Base-by-base conservation (phyloP, 2,797 vertebrate genomes). In the Anguilla obscura region DNA sequence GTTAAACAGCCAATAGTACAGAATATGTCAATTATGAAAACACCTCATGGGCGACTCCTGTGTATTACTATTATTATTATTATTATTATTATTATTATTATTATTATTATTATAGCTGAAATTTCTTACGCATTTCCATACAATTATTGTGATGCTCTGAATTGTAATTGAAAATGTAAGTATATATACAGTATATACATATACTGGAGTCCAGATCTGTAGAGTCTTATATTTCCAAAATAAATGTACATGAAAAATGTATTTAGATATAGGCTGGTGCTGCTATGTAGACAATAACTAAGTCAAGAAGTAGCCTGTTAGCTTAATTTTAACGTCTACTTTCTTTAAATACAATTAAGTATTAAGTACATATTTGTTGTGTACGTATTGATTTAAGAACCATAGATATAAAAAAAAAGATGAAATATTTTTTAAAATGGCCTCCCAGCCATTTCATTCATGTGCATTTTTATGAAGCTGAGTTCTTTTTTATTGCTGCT, bases 181-280 rank as follows among this genome's bases (percentile, higher is more conserved):
- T 30, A 71, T 71, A 52, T 30, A 71, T 71, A 40, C 36, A 40
- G 36, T 40, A 30, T 30, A 79, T 79, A 16, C 14, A 82, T 24
- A 82, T n/a, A 50, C 79, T 82, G 79, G 79, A 82, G 79, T 82
- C 79, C 79, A 82, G n/a, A 48, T 82, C 79, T 82, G 79, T 82
- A 82, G 79, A 82, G 79, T 50, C 45, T 9, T 24, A 82, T 5
- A 24, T 82, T 82, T 82, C 50, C 7, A 9, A 50, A 82, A 48
- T 6, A 3, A 9, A 50, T 82, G 45, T 82, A 48, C n/a, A 66
- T 82, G 45, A 82, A 48, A 82, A 24, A 48, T 50, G 45, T 82
- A 76, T 16, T 36, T 36, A 82, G 40, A 82, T 50, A 24, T 82
- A 82, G 79, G 18, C 21, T 82, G 74, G 76, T 50, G 76, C 40